Base-by-base conservation (phyloP, 2,113 vertebrate species). In the Bubalus kerabau region DNA sequence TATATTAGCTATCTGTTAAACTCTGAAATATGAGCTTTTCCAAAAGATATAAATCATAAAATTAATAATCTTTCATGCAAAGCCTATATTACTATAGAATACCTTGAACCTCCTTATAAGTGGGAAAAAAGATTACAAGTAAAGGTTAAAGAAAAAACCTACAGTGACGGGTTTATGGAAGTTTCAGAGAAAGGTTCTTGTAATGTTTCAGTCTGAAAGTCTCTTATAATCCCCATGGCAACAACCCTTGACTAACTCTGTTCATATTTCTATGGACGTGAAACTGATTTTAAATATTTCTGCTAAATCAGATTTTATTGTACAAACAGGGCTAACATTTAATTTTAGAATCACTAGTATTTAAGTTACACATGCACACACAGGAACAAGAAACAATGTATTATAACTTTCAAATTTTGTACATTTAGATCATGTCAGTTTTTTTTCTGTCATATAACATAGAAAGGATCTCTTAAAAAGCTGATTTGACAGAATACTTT, bases 271-370 rank as follows among this genome's bases (percentile, higher is more conserved):
- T 97, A 97, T 96, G 97, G 97, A 98, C 98, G 98, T 98, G 92
- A 98, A 98, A 98, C 88, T 78, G 98, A 96, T 98, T 99, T 98
- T 98, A 98, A 99, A 97, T 97, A 98, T 98, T 99, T 98, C 97
- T 98, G 94, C 98, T 98, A 97, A 95, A 98, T 98, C 93, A 97
- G 94, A 98, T 94, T 98, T 98, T 97, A 98, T 98, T 98, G 98
- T 91, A 98, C 88, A 98, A 98, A 98, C 62, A 98, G 92, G 97
- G 94, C 88, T 98, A 98, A 98, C 59, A 98, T 98, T 96, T 98
- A 98, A 96, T 95, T 97, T 97, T 50, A 93, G 93, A 84, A 78
- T 76, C 95, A 91, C 36, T 67, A 96, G 80, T 97, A 95, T 97
- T 98, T 98, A 98, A 98, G 46, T 97, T 97, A 96, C 0, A 76